Evolutionary conservation across 1,140 invertebrate genomes (phyloP), one percentile per base, ranked within the genome.

Genomic region (Drosophila ohnishii): DNA sequence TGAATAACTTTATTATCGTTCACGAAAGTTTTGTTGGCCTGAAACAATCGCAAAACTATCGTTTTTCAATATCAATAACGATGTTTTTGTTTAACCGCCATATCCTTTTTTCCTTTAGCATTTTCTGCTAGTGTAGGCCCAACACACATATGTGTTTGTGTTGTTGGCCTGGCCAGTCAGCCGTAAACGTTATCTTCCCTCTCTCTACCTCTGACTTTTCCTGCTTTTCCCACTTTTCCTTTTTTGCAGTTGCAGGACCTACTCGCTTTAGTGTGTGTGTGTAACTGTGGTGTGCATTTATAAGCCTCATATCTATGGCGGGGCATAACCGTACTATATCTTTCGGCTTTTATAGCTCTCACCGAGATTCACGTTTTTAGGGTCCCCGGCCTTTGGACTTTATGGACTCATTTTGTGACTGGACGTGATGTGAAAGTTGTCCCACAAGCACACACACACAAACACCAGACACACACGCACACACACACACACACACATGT

Each of bases 311-410:
- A 74, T 74, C 37, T 65, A 74, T 74, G 39, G 35, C 57, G 32
- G 14, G 14, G 48, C 55, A 60, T 56, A 58, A 55, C 56, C 62
- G 61, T 72, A 71, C 73, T 77, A 76, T 71, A 85, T 72, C 67
- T 77, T 73, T 75, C 42, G 47, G 60, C 48, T 82, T 85, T 87
- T 82, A 87, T 81, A 65, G 78, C 82, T 65, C 73, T 67, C 61
- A 60, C 66, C 79, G 83, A 78, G 82, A 87, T 87, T 87, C 82
- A 75, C 83, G 73, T 84, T 84, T 83, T 75, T 42, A 57, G 72
- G 70, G 69, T 61, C 75, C 74, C 34, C 39, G 69, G 77, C 81
- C 75, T 85, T 82, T 78, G 65, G 75, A 78, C 62, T 85, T 85
- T 85, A 85, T 85, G 78, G 58, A 82, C 78, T 81, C 78, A 85